These are phyloP conservation scores for Coccyzus lansbergi DNA, from an alignment of 2,797 vertebrate genomes.

Conservation along the genomic window DNA sequence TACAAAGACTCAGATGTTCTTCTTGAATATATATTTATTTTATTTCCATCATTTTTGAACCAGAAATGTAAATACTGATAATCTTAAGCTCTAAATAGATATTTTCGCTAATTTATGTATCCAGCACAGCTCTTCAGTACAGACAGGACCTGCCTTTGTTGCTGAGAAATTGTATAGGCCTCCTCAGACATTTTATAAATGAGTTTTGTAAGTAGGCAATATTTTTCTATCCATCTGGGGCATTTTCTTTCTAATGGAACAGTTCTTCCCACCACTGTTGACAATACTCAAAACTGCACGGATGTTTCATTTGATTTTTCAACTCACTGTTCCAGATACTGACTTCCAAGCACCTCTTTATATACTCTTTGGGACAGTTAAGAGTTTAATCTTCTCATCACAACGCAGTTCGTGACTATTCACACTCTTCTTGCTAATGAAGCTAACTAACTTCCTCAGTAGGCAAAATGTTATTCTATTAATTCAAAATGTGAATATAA, in stretches of 20 bases:
- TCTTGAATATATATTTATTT: background rate
- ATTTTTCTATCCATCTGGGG: background rate
- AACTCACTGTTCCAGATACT: background rate
- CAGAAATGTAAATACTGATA: background rate
- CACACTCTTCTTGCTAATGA: constrained; percentile 7
- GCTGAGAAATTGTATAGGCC: background rate
- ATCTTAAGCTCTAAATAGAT: background rate
- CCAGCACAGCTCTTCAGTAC: background rate
- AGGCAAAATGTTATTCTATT: background rate
- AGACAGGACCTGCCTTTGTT: background rate
- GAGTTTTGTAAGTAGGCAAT: background rate
- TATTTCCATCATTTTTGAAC: background rate
- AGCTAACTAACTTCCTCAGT: background rate
- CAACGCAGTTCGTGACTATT: background rate
- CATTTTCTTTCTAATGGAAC: background rate
- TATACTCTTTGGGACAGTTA: background rate
- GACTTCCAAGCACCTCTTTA: background rate
- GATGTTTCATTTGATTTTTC: background rate
- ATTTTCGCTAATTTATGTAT: background rate
- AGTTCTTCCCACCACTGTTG: background rate
- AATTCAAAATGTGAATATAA: background rate
- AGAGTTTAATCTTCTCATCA: constrained; percentile 32
- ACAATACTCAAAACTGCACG: background rate
- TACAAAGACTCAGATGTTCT: background rate
- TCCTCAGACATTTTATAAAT: background rate